These are phyloP conservation scores for Ornithorhynchus anatinus DNA, from an alignment of 2,113 vertebrate species.

Conservation along the genomic window DNA sequence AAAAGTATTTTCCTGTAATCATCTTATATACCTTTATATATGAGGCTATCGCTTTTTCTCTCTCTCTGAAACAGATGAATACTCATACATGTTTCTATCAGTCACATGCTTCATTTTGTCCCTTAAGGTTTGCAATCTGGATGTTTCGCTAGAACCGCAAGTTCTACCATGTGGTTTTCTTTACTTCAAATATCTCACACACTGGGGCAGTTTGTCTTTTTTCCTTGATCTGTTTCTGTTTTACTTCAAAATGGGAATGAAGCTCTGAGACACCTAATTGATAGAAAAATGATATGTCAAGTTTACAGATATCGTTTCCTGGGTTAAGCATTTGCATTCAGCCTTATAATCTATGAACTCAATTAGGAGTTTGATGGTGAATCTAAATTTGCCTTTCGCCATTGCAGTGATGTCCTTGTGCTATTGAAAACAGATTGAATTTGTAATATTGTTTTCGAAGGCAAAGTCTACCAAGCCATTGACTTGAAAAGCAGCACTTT, in stretches of 20 bases:
- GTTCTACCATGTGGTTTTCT: neutral
- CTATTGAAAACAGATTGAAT: neutral
- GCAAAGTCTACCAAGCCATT: neutral
- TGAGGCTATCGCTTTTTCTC: too few species aligned
- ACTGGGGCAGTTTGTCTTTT: accelerated
- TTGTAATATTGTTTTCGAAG: neutral
- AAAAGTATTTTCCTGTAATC: too few species aligned
- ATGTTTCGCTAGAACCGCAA: neutral
- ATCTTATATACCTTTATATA: accelerated
- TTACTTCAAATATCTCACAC: neutral
- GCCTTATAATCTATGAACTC: accelerated
- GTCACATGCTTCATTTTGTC: neutral
- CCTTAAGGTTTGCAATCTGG: neutral
- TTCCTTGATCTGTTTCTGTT: neutral
- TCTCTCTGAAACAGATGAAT: neutral
- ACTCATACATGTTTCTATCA: neutral
- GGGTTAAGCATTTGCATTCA: neutral
- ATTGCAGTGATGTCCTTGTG: neutral
- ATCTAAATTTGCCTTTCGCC: neutral
- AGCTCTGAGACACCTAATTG: accelerated
- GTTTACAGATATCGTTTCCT: accelerated
- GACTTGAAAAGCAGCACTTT: neutral
- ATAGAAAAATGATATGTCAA: accelerated
- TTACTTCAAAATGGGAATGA: neutral
- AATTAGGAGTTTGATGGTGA: neutral